These are phyloP conservation scores for Choristoneura fumiferana DNA, from an alignment of 1,140 invertebrate species.

Conservation along the genomic window DNA sequence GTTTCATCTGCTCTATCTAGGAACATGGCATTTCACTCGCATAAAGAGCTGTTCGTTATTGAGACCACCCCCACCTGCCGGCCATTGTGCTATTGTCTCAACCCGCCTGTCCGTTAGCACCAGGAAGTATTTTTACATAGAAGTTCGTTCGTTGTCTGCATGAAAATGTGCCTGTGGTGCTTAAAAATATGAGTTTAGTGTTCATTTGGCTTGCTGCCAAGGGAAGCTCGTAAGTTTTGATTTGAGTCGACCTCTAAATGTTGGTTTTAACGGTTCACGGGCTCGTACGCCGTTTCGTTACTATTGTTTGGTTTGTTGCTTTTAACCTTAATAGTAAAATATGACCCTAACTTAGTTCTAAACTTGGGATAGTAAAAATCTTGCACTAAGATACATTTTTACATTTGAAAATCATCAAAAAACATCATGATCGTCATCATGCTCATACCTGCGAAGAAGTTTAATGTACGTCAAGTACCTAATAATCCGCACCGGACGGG, in stretches of 20 bases:
- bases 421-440: no score
- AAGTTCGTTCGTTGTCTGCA: conserved; percentile 1
- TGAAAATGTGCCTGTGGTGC: background rate
- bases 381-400: no score
- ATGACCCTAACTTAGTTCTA: no score
- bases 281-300: background rate
- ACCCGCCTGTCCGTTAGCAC: background rate
- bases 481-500: no score
- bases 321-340: no score
- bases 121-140: conserved; percentile 22
- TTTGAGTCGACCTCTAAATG: conserved; percentile 13
- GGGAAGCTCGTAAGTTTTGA: conserved; percentile 13
- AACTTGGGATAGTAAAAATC: no score
- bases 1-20: background rate
- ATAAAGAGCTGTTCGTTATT: conserved; percentile 8
- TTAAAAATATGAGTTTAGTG: conserved; percentile 11
- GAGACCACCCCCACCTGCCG: conserved; percentile 3
- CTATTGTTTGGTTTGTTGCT: no score
- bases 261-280: conserved; percentile 12
- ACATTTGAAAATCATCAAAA: no score
- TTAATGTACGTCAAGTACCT: no score
- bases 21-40: background rate
- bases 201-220: conserved; percentile 9
- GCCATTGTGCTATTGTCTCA: conserved; percentile 15
- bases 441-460: no score